Evolutionary conservation across 2,797 vertebrate genomes (phyloP), one percentile per base, ranked within the genome.

Genomic region (Takifugu rubripes): DNA sequence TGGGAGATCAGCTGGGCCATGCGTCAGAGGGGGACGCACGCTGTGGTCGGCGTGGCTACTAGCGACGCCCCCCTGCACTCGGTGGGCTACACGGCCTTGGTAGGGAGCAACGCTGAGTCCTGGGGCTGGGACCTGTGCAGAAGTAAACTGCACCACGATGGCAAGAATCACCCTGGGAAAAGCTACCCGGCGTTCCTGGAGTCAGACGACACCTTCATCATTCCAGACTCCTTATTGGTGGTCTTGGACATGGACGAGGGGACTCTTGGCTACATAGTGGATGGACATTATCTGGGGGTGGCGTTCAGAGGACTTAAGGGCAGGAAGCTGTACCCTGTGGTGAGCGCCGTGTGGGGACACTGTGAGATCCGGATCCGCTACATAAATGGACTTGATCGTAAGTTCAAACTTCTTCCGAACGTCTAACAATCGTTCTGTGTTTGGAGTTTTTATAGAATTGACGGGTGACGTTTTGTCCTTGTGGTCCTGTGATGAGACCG

Each of bases 1-100:
- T 99, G 97, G 97, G 97, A 99, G 90, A 97, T 99, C 85, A 96
- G 93, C 0, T 99, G 97, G 97, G 95, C 95, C 3, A 96, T 96
- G 95, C 88, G 96, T 16, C 97, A 99, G 84, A 89, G 97, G 0
- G 97, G 97, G 68, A 99, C 97, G 0, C 97, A 99, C 0, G 97
- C 97, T 0, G 95, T 99, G 54, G 97, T 99, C 0, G 97, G 97
- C 0, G 96, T 99, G 70, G 96, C 96, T 0, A 96, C 95, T 0
- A 92, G 89, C 0, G 95, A 98, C 0, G 96, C 97, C 0, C 96
- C 95, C 0, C 68, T 99, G 43, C 97, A 99, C 78, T 99, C 97
- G 0, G 96, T 99, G 10, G 97, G 97, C 14, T 99, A 99, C 88
- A 96, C 96, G 0, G 95, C 96, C 0, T 91, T 99, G 0, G 93